Percentiles rank a stretch among this genome's conserved stretches.
Conservation (phyloP, 2,888 invertebrate species). For the Corbicula japonica region DNA sequence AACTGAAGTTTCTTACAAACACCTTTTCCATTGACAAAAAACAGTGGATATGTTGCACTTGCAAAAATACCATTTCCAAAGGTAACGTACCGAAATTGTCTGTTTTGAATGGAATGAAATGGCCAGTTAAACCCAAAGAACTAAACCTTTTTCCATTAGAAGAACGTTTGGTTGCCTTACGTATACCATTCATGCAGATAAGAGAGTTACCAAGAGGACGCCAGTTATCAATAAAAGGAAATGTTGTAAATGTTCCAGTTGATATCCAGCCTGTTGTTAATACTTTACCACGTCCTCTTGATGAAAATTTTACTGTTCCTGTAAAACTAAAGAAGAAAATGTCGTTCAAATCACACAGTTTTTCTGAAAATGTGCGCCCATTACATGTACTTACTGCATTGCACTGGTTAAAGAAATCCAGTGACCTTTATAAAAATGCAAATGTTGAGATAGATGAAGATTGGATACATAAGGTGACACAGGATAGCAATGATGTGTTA, state of each 20-base stretch:
- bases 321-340: slow-evolving; percentile 60
- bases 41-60: slow-evolving; percentile 21
- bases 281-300: slow-evolving; percentile 39
- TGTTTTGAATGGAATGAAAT: slow-evolving; percentile 52
- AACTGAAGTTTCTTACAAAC: background rate
- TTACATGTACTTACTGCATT: slow-evolving; percentile 40
- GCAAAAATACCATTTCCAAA: slow-evolving; percentile 8
- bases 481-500: background rate
- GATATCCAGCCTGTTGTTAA: slow-evolving; percentile 57
- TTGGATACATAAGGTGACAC: slow-evolving; percentile 26
- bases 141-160: slow-evolving; percentile 46
- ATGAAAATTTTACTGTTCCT: slow-evolving; percentile 54
- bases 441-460: slow-evolving; percentile 39
- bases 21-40: background rate
- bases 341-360: slow-evolving; percentile 38
- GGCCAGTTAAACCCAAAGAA: slow-evolving; percentile 53
- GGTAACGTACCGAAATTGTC: slow-evolving; percentile 46
- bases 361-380: slow-evolving; percentile 56
- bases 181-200: no score
- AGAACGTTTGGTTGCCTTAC: slow-evolving; percentile 21
- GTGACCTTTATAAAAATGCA: slow-evolving; percentile 46
- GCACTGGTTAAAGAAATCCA: slow-evolving; percentile 47
- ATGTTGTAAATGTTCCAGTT: slow-evolving; percentile 63
- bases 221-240: slow-evolving; percentile 60
- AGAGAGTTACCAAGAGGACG: no score